Percentiles rank a stretch among this genome's conserved stretches.
These are phyloP conservation scores for Cebidichthys violaceus DNA, from an alignment of 2,113 vertebrate genomes.

Conservation along the genomic window DNA sequence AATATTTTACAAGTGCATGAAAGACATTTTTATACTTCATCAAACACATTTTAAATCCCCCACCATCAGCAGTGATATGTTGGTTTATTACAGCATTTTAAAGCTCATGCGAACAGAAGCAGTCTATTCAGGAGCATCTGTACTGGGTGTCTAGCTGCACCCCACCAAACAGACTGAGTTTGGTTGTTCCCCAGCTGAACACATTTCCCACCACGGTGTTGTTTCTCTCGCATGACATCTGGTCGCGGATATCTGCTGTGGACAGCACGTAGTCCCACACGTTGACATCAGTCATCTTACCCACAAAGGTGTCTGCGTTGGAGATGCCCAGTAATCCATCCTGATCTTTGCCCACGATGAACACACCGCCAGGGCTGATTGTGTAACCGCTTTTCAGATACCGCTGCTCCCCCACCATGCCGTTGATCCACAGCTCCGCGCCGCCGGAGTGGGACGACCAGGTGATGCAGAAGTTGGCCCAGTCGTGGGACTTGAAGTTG, in stretches of 20 bases:
- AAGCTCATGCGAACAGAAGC: slow-evolving; percentile 17
- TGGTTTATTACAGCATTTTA: slow-evolving; percentile 9
- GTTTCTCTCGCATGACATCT: slow-evolving; percentile 78
- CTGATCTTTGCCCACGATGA: slow-evolving; percentile 86
- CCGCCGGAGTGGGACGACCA: slow-evolving; percentile 84
- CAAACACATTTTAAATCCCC: background rate
- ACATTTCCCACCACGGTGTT: slow-evolving; percentile 77
- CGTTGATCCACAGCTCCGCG: slow-evolving; percentile 82
- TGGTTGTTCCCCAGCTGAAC: slow-evolving; percentile 85
- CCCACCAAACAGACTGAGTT: slow-evolving; percentile 83
- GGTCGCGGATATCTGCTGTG: slow-evolving; percentile 75
- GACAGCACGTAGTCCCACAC: slow-evolving; percentile 86
- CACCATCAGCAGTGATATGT: slow-evolving; percentile 19
- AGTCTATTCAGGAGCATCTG: slow-evolving; percentile 79
- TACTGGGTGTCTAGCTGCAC: slow-evolving; percentile 84
- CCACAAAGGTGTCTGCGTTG: slow-evolving; percentile 79
- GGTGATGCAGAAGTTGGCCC: slow-evolving; percentile 86
- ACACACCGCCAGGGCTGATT: slow-evolving; percentile 69
- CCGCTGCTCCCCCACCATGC: slow-evolving; percentile 73
- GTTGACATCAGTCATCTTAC: slow-evolving; percentile 83
- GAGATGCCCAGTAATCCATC: slow-evolving; percentile 83
- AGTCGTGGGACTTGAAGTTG: slow-evolving; percentile 64
- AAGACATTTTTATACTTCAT: slow-evolving; percentile 20
- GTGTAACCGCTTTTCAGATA: slow-evolving; percentile 77
- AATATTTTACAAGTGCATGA: slow-evolving; percentile 29